Conservation (phyloP, 2,888 invertebrate species). For the Anticlea derivata region DNA sequence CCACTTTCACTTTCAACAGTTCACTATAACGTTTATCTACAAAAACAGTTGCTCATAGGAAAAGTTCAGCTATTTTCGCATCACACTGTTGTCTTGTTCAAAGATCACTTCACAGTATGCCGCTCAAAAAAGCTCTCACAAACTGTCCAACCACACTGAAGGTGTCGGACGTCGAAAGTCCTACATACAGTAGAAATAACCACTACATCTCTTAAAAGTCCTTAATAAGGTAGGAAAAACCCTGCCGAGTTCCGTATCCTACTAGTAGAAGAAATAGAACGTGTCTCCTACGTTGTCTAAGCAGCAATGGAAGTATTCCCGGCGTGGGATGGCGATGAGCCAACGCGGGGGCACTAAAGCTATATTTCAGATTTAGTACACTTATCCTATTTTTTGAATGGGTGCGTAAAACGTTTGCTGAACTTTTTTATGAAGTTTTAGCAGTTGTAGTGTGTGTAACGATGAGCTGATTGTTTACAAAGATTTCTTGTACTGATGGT, state of each 20-base stretch:
- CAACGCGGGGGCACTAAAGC: conserved; percentile 21
- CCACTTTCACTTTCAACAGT: too few relatives aligned
- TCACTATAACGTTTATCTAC: not conserved
- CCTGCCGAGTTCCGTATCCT: not conserved
- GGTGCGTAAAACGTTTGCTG: conserved; percentile 27
- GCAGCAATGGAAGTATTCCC: conserved; percentile 5
- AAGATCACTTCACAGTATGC: too few relatives aligned
- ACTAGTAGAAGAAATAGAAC: not conserved
- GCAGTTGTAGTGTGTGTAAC: too few relatives aligned
- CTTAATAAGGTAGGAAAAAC: not conserved
- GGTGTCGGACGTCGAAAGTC: too few relatives aligned
- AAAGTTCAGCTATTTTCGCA: not conserved
- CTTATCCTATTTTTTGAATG: conserved; percentile 33
- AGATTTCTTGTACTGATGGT: too few relatives aligned
- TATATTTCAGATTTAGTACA: conserved; percentile 26
- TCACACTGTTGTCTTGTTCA: not conserved
- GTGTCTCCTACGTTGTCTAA: conserved; percentile 4
- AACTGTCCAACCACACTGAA: too few relatives aligned
- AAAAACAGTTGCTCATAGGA: not conserved
- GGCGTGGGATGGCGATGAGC: conserved; percentile 18
- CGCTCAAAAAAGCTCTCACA: too few relatives aligned
- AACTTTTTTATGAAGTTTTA: not conserved
- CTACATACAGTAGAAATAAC: not conserved
- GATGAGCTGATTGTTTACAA: too few relatives aligned
- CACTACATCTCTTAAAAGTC: too few relatives aligned